A percentile compares a stretch with the other conserved stretches of the same genome.
These are phyloP conservation scores for Drosophila falleni DNA, from an alignment of 2,888 invertebrate genomes.

Conservation along the genomic window DNA sequence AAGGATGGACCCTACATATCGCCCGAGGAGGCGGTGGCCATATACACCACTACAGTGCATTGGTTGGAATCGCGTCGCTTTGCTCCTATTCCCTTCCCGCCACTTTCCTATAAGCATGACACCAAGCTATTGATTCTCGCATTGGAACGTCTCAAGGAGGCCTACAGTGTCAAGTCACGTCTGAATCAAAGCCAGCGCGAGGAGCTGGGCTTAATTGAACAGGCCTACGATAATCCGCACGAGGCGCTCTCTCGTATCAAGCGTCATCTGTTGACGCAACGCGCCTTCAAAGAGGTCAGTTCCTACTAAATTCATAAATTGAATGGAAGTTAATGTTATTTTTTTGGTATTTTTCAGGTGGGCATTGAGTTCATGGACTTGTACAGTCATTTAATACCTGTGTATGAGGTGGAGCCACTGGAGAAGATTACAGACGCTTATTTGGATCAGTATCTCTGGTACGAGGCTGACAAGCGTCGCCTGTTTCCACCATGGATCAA, in stretches of 20 bases:
- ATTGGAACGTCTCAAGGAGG: slow-evolving; percentile 97
- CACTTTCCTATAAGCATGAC: slow-evolving; percentile 99
- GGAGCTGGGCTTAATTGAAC: slow-evolving; percentile 99
- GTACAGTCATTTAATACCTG: slow-evolving; percentile 99
- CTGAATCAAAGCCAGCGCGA: slow-evolving; percentile 99
- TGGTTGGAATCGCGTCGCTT: slow-evolving; percentile 99
- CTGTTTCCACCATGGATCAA: slow-evolving; percentile 99
- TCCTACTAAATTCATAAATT: background rate
- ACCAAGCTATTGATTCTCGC: slow-evolving; percentile 99
- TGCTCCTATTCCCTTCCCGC: slow-evolving; percentile 99
- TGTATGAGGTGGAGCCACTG: slow-evolving; percentile 99
- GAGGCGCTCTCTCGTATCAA: slow-evolving; percentile 99
- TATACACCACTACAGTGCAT: slow-evolving; percentile 99
- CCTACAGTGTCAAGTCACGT: slow-evolving; percentile 98
- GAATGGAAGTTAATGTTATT: background rate
- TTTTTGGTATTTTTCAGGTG: slow-evolving; percentile 87
- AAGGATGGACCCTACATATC: slow-evolving; percentile 99
- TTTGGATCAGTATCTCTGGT: slow-evolving; percentile 99
- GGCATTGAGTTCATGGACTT: slow-evolving; percentile 99
- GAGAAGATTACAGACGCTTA: slow-evolving; percentile 99
- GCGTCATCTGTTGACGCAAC: slow-evolving; percentile 98
- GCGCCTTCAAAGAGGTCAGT: slow-evolving; percentile 97
- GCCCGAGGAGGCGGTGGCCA: slow-evolving; percentile 99
- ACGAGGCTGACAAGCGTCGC: slow-evolving; percentile 98
- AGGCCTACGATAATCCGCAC: slow-evolving; percentile 99